Evolutionary conservation across 2,888 invertebrate genomes (phyloP), one percentile per base, ranked within the genome.

Genomic region (Lordiphosa andalusiaca): DNA sequence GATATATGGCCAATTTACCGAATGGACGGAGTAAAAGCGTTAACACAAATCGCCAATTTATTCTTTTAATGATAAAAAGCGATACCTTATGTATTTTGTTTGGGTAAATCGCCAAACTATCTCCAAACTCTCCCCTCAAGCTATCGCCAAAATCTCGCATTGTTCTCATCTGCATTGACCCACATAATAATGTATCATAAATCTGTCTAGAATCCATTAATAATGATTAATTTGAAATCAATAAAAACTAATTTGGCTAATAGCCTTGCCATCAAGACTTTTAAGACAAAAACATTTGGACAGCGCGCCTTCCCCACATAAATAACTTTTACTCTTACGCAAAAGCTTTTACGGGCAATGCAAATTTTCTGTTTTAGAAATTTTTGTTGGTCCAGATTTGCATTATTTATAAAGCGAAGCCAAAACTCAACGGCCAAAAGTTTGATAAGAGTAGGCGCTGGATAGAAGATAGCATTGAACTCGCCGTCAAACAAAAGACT

Each of bases 251-350:
- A 13, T 21, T 25, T 50, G 30, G 33, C 10, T n/a, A 36, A 23
- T 13, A 25, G 25, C 25, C 7, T 25, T 25, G 19, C 19, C 19
- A 19, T 19, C 19, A 19, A 19, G 19, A 19, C 4, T 19, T 19
- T 19, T 19, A 19, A 19, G 2, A 25, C 7, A 4, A 23, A 23
- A 5, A 25, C 7, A 25, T 25, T 25, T 25, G 25, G 25, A 6
- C 6, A 23, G 6, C 23, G 5, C 6, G 5, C 1, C 6, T 6
- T 6, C 57, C 44, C 48, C 62, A 52, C 67, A 67, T 76, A 71
- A 73, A 80, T 80, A 83, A 80, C 80, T 80, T 80, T 80, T 80
- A 83, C 80, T 80, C 63, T 80, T 80, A 73, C 61, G 67, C 55
- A 61, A 68, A 54, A 54, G 38, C 25, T 25, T 25, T 25, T 7